Percentiles rank a stretch among this genome's conserved stretches.
These are phyloP conservation scores for Columba janthina DNA, from an alignment of 2,113 vertebrate genomes.

Conservation along the genomic window DNA sequence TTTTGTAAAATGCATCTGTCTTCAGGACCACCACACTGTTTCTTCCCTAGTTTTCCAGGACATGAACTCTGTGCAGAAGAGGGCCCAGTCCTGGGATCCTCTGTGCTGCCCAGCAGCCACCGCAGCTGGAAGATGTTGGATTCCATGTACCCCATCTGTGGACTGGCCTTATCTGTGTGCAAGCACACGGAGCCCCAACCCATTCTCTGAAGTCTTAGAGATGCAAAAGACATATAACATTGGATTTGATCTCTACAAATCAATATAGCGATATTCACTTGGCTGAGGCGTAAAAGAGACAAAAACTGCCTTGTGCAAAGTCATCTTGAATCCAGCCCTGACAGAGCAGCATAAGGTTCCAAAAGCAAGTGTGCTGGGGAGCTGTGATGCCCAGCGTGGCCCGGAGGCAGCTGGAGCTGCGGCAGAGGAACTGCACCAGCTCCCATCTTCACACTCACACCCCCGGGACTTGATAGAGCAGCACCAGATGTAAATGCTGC, in stretches of 20 bases:
- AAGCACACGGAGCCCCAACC: not conserved
- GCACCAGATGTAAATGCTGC: not conserved
- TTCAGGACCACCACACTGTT: not conserved
- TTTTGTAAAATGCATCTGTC: not conserved
- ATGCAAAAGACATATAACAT: rapidly evolving
- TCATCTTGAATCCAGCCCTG: rapidly evolving
- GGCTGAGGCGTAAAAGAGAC: not conserved
- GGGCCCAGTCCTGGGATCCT: rapidly evolving
- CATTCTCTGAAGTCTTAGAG: not conserved
- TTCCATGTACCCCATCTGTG: rapidly evolving
- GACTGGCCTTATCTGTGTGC: rapidly evolving
- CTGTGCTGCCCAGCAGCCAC: not conserved
- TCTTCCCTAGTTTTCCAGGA: not conserved
- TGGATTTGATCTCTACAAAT: not conserved
- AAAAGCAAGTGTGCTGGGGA: rapidly evolving
- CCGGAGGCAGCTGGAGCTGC: too few species aligned
- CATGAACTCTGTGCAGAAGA: not conserved
- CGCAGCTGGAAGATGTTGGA: not conserved
- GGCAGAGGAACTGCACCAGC: not conserved
- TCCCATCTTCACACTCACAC: not conserved
- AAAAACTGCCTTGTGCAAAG: not conserved
- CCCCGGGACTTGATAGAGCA: rapidly evolving
- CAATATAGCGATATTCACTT: not conserved
- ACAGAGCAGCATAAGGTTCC: not conserved
- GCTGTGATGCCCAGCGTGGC: rapidly evolving